Evolutionary conservation across 2,888 invertebrate genomes (phyloP).

Genomic region (Napeogenes sylphis): DNA sequence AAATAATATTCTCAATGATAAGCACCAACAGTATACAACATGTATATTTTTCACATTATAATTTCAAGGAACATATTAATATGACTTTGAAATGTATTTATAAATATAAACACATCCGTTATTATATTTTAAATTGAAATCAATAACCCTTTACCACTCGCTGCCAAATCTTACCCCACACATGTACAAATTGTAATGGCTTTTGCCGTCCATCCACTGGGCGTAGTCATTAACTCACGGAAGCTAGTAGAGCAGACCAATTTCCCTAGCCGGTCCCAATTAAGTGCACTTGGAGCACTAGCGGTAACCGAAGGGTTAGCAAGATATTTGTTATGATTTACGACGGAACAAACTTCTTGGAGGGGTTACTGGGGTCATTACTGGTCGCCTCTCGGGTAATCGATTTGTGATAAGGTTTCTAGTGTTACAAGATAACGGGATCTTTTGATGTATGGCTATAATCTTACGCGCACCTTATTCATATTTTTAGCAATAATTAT

Average conservation of each 20-base stretch:
- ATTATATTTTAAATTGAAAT: neutral
- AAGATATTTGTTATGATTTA: constrained; percentile 75
- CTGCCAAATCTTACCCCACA: constrained; percentile 58
- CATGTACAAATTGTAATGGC: constrained; percentile 74
- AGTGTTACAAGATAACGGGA: too few relatives aligned
- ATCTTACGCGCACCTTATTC: too few relatives aligned
- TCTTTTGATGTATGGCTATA: too few relatives aligned
- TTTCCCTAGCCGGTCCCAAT: constrained; percentile 73
- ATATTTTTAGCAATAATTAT: too few relatives aligned
- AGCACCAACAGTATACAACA: too few relatives aligned
- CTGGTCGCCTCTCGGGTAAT: constrained; percentile 14
- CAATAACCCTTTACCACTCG: constrained; percentile 34
- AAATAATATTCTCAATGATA: too few relatives aligned
- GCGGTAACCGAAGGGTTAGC: constrained; percentile 64
- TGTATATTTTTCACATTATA: too few relatives aligned
- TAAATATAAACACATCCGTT: too few relatives aligned
- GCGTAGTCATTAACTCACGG: constrained; percentile 74
- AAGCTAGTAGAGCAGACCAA: constrained; percentile 74
- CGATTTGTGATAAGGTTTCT: neutral
- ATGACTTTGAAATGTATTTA: too few relatives aligned
- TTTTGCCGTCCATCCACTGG: constrained; percentile 73
- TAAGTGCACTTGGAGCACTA: constrained; percentile 65
- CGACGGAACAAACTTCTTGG: constrained; percentile 39
- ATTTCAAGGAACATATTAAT: too few relatives aligned
- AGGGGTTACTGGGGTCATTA: constrained; percentile 12